Conservation (phyloP, 1,140 invertebrate species). For the Mercenaria mercenaria region DNA sequence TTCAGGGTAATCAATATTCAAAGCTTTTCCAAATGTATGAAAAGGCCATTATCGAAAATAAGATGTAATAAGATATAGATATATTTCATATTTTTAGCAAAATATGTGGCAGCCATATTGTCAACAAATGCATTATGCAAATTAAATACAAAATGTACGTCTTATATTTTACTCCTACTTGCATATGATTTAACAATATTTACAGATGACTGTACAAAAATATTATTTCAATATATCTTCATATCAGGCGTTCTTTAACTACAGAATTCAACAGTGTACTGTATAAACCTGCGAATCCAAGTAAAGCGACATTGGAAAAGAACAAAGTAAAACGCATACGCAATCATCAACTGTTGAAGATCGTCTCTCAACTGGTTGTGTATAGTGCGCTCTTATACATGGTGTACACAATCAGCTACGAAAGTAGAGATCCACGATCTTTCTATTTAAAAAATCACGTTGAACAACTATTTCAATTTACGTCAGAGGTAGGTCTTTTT, state of each 20-base stretch:
- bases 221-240: too few relatives aligned
- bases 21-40: too few relatives aligned
- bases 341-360: constrained; percentile 54
- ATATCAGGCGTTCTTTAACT: background rate
- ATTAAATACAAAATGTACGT: too few relatives aligned
- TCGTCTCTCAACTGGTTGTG: constrained; percentile 69
- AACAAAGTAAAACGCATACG: constrained; percentile 42
- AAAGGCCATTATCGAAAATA: too few relatives aligned
- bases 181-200: too few relatives aligned
- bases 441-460: constrained; percentile 55
- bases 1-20: too few relatives aligned
- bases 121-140: too few relatives aligned
- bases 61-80: too few relatives aligned
- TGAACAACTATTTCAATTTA: background rate
- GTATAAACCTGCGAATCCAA: constrained; percentile 43
- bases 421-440: constrained; percentile 57
- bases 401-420: constrained; percentile 76
- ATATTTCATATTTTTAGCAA: too few relatives aligned
- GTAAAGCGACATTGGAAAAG: background rate
- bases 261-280: constrained; percentile 21
- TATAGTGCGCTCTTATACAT: constrained; percentile 85
- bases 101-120: too few relatives aligned
- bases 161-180: too few relatives aligned
- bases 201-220: too few relatives aligned
- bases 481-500: background rate